Base-by-base conservation (phyloP, 2,888 invertebrate genomes). In the Tipula unca region DNA sequence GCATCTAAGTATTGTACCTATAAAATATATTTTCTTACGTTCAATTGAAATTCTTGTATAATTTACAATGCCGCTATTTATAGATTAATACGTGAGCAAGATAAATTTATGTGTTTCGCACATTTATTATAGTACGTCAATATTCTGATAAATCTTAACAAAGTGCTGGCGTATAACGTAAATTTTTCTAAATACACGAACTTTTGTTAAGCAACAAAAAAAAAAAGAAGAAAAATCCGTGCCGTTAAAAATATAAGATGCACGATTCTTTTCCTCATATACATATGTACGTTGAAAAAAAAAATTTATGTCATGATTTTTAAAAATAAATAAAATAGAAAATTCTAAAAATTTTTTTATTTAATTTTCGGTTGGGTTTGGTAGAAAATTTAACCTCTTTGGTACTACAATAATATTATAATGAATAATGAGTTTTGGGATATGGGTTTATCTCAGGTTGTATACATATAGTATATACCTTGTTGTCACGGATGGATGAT, bases 351-450 rank as follows among this genome's bases (percentile, higher is more conserved):
- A n/a, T n/a, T 69, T 25, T 25, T 69, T 25, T 10, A 25, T 69
- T 69, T 69, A 69, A 10, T 69, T 69, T 69, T 69, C 13, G 3
- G 20, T 69, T 69, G 1, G 69, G 69, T 69, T 69, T 69, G 69
- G 13, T 69, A 69, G 0, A 25, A 69, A 69, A 25, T 25, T 69
- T 25, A 69, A 69, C 69, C 69, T 69, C 69, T 25, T 69, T 10
- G 25, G 25, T 48, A 6, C 25, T 20, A 20, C 25, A 69, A 48
- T 17, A 48, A 17, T 48, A 48, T 6, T 48, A 48, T n/a, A 17
- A 48, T 69, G 69, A 69, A 69, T 69, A 69, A 69, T 69, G 69
- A 69, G 69, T 25, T 69, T 69, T 69, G 69, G 69, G 69, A 69
- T 69, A 69, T 25, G 69, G 69, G 20, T 69, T 69, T 69, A 69